Evolutionary conservation across 1,140 invertebrate genomes (phyloP).

Genomic region (Dufourea novaeangliae): DNA sequence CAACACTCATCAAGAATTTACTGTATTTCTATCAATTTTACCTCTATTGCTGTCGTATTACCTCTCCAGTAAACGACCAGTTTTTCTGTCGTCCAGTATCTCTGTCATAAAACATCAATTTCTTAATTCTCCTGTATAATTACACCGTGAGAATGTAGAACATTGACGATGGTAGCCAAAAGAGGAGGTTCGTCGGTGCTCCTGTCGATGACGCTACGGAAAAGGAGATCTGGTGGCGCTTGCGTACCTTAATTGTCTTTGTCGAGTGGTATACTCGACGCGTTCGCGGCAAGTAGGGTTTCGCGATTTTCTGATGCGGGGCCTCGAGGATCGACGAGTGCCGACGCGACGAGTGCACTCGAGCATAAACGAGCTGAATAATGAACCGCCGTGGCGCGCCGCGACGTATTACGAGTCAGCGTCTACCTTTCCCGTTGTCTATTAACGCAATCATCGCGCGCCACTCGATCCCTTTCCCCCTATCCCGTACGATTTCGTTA

Average conservation of each 20-base stretch:
- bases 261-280: constrained; percentile 38
- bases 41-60: too few species aligned
- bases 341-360: constrained; percentile 26
- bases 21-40: too few species aligned
- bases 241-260: constrained; percentile 36
- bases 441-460: background rate
- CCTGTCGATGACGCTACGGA: constrained; percentile 5
- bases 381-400: constrained; percentile 19
- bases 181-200: background rate
- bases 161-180: background rate
- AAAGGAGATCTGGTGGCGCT: constrained; percentile 8
- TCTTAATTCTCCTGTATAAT: background rate
- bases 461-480: constrained; percentile 4
- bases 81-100: too few species aligned
- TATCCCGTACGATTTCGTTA: background rate
- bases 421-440: constrained; percentile 1
- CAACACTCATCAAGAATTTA: too few species aligned
- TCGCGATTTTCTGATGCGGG: constrained; percentile 37
- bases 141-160: background rate
- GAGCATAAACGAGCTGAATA: constrained; percentile 37
- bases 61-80: too few species aligned
- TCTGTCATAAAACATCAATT: background rate
- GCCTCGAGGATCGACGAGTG: constrained; percentile 13
- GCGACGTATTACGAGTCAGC: constrained; percentile 27
- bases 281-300: constrained; percentile 22